Evolutionary conservation across 2,797 vertebrate genomes (phyloP), one percentile per base, ranked within the genome.

Genomic region (Apogon hyalosoma): DNA sequence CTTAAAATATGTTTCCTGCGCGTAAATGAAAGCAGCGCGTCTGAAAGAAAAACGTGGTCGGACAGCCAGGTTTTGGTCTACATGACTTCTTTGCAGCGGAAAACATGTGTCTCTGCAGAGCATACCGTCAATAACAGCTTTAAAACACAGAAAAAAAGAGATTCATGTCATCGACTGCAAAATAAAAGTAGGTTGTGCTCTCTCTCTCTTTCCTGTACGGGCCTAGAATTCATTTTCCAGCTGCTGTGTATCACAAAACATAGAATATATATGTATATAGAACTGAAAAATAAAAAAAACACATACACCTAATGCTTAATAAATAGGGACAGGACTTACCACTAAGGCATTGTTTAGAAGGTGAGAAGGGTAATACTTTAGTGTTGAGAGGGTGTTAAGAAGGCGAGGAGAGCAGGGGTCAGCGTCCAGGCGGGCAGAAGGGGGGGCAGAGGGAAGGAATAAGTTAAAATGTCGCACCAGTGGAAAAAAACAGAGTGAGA

Each of bases 331-430:
- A 85, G 84, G 85, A 93, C 92, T 93, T 93, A 93, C 92, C 92
- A 93, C 92, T 92, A 93, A 91, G 88, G 90, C 89, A 93, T 93
- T 93, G 92, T 93, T 93, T 91, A 93, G 90, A 91, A 93, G 92
- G 90, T 93, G 92, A 89, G 92, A 90, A 85, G 90, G 90, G 81
- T 92, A 93, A 93, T 92, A 93, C 92, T 93, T 91, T 90, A 90
- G 89, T 88, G 91, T 89, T 70, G 88, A 87, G 90, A 88, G 88
- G 90, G 88, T 90, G 89, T 90, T 87, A 90, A 88, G 87, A 57
- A 92, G 87, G 82, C 79, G 87, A 88, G 88, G 87, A 87, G 88
- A 90, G 88, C 89, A 92, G 86, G 88, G 90, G 88, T 92, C 90
- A 87, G 89, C 89, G 83, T 93, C 90, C 91, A 87, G 90, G 92